Conservation (phyloP, 2,113 vertebrate genomes). For the Hydropotes inermis region DNA sequence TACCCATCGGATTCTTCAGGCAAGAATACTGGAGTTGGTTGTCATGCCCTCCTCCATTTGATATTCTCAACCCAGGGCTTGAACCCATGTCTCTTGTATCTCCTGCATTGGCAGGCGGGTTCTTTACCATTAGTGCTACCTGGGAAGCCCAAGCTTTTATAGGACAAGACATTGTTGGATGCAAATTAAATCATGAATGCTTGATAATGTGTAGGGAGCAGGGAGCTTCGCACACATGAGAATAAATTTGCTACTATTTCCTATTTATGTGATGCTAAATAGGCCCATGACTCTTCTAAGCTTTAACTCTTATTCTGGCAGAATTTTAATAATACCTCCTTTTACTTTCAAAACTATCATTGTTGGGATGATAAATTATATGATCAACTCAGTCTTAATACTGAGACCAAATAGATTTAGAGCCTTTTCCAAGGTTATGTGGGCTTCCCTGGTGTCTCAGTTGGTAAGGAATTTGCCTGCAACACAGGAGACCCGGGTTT, state of each 20-base stretch:
- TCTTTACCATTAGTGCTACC: background rate
- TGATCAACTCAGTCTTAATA: background rate
- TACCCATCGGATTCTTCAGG: background rate
- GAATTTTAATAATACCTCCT: background rate
- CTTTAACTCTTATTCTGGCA: background rate
- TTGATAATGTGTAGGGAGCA: background rate
- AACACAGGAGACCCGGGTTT: background rate
- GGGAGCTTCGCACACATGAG: background rate
- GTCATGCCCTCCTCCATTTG: background rate
- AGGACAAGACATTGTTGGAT: background rate
- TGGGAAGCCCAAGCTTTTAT: background rate
- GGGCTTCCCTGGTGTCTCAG: background rate
- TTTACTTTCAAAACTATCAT: background rate
- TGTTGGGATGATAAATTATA: background rate
- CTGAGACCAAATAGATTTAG: background rate
- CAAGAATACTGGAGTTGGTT: background rate
- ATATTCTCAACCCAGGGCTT: background rate
- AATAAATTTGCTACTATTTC: background rate
- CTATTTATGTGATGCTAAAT: background rate
- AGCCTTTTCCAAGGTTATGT: background rate
- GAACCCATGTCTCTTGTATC: background rate
- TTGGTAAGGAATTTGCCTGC: background rate
- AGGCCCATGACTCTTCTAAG: background rate
- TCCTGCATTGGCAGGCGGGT: background rate
- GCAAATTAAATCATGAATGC: background rate